Base-by-base conservation (phyloP, 2,113 vertebrate genomes). In the Speoplatyrhinus poulsoni region DNA sequence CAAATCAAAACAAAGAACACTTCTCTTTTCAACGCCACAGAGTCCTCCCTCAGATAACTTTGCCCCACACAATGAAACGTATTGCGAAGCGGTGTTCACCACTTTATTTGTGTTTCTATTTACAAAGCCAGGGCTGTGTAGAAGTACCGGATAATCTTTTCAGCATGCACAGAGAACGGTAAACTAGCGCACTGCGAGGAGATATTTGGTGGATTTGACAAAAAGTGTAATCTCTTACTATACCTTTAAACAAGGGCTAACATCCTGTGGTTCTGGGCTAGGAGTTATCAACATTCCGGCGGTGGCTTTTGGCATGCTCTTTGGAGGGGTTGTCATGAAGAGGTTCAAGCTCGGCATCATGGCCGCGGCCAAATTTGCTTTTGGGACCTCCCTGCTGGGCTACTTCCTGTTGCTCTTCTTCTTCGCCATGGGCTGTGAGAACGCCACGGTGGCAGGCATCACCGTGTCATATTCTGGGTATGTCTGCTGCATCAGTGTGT, bases 211-310 rank as follows among this genome's bases (percentile, higher is more conserved):
- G 26, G 26, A 26, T 26, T 26, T 26, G 26, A 26, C 19, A 26
- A 26, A 26, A 26, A 26, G 26, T 26, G 2, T 26, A 26, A 2
- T 26, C 26, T 26, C 26, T 26, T 26, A 26, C 26, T 26, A 26
- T 26, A 26, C 26, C 26, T 73, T 41, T 41, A 41, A 52, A 9
- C 0, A 52, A 11, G 5, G 50, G 15, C 11, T 12, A 4, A 52
- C 12, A 56, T 77, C 83, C 9, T 85, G 10, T 9, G 19, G 19
- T 70, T 85, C 85, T 26, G 62, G 47, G 0, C 7, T 60, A 98
- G 96, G 96, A 62, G 88, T 92, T 49, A 95, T 98, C 88, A 98
- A 96, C 85, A 95, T 98, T 75, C 96, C 96, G 26, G 96, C 96
- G 9, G 95, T 98, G 67, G 96, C 95, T 3, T 84, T 96, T 72